A percentile compares a stretch with the other conserved stretches of the same genome.
phyloP scores from a whole-genome alignment of 2,797 vertebrate species.

The Pangasius sanitwongsei region DNA sequence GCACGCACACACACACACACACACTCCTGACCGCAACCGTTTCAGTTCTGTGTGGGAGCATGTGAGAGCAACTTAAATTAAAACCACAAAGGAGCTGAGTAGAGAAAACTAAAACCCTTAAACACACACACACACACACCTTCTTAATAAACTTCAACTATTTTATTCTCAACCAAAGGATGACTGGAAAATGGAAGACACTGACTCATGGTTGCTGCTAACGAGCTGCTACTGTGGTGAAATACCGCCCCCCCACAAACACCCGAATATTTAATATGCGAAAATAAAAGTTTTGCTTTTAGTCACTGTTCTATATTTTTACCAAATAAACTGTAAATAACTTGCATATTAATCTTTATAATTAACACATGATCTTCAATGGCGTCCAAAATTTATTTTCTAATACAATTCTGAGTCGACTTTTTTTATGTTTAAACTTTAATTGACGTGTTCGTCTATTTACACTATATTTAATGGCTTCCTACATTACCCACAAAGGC shows the following conservation, averaged over 20 bases:
- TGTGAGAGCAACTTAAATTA: slow-evolving; percentile 54
- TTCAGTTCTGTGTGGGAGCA: slow-evolving; percentile 66
- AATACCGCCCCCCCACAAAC: slow-evolving; percentile 15
- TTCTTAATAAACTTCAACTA: too few relatives aligned
- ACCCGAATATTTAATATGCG: slow-evolving; percentile 21
- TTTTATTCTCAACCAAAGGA: too few relatives aligned
- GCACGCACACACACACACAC: slow-evolving; percentile 50
- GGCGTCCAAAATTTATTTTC: background rate
- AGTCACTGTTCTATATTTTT: background rate
- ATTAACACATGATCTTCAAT: background rate
- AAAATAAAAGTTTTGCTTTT: background rate
- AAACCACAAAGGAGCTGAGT: slow-evolving; percentile 65
- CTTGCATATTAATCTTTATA: background rate
- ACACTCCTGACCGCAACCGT: slow-evolving; percentile 49
- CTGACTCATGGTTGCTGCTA: too few relatives aligned
- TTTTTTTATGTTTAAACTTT: background rate
- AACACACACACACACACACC: slow-evolving; percentile 43
- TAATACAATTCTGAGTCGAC: too few relatives aligned
- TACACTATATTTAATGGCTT: background rate
- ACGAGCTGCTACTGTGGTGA: too few relatives aligned
- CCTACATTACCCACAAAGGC: background rate
- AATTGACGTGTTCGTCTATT: too few relatives aligned
- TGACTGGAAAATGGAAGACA: too few relatives aligned
- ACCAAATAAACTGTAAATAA: background rate
- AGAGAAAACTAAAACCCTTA: slow-evolving; percentile 45